phyloP scores from a whole-genome alignment of 2,888 invertebrate genomes.

The Xestia sexstrigata region DNA sequence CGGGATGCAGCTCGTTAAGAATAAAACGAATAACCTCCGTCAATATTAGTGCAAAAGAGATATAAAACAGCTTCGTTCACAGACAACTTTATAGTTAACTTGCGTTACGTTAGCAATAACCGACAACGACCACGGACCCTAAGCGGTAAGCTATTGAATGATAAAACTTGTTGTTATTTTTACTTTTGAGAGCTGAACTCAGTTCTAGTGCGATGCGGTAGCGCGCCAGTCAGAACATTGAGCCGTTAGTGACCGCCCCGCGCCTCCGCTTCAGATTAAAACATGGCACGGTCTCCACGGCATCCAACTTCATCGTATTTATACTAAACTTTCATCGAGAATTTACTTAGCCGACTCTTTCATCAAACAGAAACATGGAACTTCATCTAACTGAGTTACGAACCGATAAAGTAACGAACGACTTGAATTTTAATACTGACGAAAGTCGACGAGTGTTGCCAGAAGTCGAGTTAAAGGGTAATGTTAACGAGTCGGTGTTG shows the following conservation, averaged over 20 bases:
- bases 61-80: not conserved
- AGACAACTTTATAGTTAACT: not conserved
- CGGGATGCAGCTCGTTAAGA: too few species aligned
- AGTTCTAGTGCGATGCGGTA: slow-evolving; percentile 7
- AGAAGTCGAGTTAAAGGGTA: slow-evolving; percentile 61
- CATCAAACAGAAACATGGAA: slow-evolving; percentile 82
- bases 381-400: slow-evolving; percentile 79
- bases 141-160: not conserved
- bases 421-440: slow-evolving; percentile 79
- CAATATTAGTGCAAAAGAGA: not conserved
- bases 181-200: not conserved
- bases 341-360: slow-evolving; percentile 78
- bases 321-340: slow-evolving; percentile 75
- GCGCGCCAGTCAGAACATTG: slow-evolving; percentile 64
- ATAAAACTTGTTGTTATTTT: not conserved
- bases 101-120: too few species aligned
- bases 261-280: slow-evolving; percentile 68
- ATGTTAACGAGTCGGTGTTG: slow-evolving; percentile 62
- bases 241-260: slow-evolving; percentile 58
- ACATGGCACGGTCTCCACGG: slow-evolving; percentile 71
- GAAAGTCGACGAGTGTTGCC: slow-evolving; percentile 45
- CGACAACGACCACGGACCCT: not conserved
- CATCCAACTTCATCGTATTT: slow-evolving; percentile 79
- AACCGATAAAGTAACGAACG: slow-evolving; percentile 79
- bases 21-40: not conserved